Evolutionary conservation across 2,113 vertebrate genomes (phyloP), one percentile per base, ranked within the genome.

Genomic region (Antechinus stuartii): DNA sequence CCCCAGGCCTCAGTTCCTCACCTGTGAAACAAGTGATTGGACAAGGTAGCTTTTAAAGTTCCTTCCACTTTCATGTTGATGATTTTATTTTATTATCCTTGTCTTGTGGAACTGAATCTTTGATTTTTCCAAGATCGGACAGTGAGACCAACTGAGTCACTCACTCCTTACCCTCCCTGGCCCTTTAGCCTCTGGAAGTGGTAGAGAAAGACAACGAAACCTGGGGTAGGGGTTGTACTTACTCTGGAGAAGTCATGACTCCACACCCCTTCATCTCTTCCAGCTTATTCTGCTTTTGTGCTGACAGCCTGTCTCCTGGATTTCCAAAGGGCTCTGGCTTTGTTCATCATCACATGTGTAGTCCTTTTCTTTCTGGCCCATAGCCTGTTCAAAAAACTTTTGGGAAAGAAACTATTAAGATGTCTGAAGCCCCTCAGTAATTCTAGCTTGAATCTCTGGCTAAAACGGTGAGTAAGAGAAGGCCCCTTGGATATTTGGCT

Each of bases 241-340:
- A 5, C n/a, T 0, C 57, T 27, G 24, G 55, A 26, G 0, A 4
- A 42, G 91, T 91, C 89, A 8, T 1, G 27, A 23, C 89, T 12
- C 30, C 57, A 19, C 0, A 12, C 47, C 0, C 0, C 8, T 97
- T 25, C 76, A 4, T 54, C 68, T 97, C 96, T 93, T 92, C 42
- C 96, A 99, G 99, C 99, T 11, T 99, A 99, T 91, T 54, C 99
- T 56, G 99, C 98, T 30, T 99, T 99, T 97, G 99, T 99, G 95
- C 98, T 99, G 90, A 96, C 96, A 0, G 99, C 99, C 90, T 99
- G 99, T 96, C 98, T 99, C 56, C 97, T 99, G 98, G 94, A 99
- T 96, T 99, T 99, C 97, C 97, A 99, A 91, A 98, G 99, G 96
- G 99, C 99, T 57, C 97, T 98, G 35, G 99, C 99, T 11, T 98